phyloP scores from a whole-genome alignment of 2,113 vertebrate species.

The Sporophila hypoxantha region DNA sequence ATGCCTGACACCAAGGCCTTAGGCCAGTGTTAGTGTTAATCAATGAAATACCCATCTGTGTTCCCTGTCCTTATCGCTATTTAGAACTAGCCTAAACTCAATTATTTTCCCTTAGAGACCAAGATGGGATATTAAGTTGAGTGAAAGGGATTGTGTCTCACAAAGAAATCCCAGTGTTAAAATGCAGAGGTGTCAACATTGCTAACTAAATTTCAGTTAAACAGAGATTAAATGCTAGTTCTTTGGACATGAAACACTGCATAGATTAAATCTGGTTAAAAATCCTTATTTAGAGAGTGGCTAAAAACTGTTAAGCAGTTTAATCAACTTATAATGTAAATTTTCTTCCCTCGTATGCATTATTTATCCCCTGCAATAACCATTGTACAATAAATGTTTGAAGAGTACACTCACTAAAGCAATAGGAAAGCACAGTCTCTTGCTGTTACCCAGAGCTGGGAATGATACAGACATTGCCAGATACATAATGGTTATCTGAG shows the following conservation, averaged over 20 bases:
- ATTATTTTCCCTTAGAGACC: constrained; percentile 98
- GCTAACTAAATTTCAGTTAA: constrained; percentile 93
- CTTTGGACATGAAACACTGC: constrained; percentile 79
- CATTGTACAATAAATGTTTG: constrained; percentile 36
- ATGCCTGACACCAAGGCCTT: constrained; percentile 93
- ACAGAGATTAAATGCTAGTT: constrained; percentile 89
- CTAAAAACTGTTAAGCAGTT: constrained; percentile 81
- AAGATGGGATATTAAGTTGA: constrained; percentile 96
- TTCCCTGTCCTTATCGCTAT: constrained; percentile 93
- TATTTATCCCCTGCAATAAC: constrained; percentile 64
- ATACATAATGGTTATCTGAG: constrained; percentile 44
- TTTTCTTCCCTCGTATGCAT: constrained; percentile 70
- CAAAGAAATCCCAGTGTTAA: constrained; percentile 87
- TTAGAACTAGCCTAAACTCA: constrained; percentile 99
- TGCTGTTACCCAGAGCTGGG: constrained; percentile 35
- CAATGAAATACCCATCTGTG: constrained; percentile 97
- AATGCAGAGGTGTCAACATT: constrained; percentile 87
- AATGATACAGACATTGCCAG: constrained; percentile 43
- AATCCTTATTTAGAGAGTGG: constrained; percentile 80
- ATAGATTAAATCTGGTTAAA: constrained; percentile 79
- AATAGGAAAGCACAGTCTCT: constrained; percentile 39
- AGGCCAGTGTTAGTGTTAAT: constrained; percentile 94
- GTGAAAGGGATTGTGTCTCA: constrained; percentile 87
- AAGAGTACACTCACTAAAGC: constrained; percentile 24
- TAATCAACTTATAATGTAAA: constrained; percentile 77